A percentile compares a stretch with the other conserved stretches of the same genome.
Evolutionary conservation across 1,140 invertebrate species (phyloP).

Genomic region (Propsilocerus akamusi): DNA sequence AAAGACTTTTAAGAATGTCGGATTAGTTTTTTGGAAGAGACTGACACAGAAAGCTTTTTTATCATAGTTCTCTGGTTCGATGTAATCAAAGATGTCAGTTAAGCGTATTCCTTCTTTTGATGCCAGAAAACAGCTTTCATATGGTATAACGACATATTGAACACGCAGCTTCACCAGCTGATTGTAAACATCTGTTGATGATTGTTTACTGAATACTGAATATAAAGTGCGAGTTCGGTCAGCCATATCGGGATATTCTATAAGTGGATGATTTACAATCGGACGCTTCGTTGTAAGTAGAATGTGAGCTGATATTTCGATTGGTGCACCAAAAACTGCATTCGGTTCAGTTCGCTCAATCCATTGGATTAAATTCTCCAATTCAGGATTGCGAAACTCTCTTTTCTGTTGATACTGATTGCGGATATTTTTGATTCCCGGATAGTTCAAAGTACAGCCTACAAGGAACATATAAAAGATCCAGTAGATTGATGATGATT

Average conservation of each 20-base stretch:
- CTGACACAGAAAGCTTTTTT: constrained; percentile 16
- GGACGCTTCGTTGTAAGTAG: constrained; percentile 19
- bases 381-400: constrained; percentile 11
- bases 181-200: constrained; percentile 22
- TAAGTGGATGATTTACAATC: constrained; percentile 21
- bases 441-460: constrained; percentile 19
- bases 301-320: constrained; percentile 21
- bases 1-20: constrained; percentile 21
- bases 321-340: constrained; percentile 20
- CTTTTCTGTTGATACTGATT: background rate
- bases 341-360: constrained; percentile 22
- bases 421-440: constrained; percentile 12
- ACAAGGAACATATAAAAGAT: constrained; percentile 20
- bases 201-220: constrained; percentile 21
- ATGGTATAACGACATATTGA: constrained; percentile 21
- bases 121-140: constrained; percentile 15
- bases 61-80: background rate
- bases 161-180: constrained; percentile 21
- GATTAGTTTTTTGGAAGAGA: constrained; percentile 19
- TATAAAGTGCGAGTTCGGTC: constrained; percentile 21
- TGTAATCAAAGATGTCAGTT: background rate
- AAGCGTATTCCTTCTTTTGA: background rate
- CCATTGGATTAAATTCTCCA: constrained; percentile 21
- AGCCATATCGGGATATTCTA: constrained; percentile 21
- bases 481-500: constrained; percentile 20